These are phyloP conservation scores for Micropoecilia bifurca DNA, from an alignment of 2,797 vertebrate genomes.

Conservation along the genomic window DNA sequence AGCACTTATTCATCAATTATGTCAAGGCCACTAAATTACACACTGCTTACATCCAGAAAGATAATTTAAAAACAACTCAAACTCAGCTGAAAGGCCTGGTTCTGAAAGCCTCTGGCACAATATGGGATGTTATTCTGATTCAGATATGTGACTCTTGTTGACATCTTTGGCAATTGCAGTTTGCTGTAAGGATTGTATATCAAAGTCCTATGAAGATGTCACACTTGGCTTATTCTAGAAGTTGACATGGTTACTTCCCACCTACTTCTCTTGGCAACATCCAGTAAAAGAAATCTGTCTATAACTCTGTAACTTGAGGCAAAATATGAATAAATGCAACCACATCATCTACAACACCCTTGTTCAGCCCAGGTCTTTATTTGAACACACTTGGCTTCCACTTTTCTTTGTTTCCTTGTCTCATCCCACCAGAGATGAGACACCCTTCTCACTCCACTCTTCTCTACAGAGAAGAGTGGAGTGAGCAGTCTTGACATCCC, in stretches of 20 bases:
- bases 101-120: neutral
- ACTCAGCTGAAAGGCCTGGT: neutral
- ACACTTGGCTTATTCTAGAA: neutral
- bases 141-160: constrained; percentile 12
- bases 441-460: too few species aligned
- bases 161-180: constrained; percentile 17
- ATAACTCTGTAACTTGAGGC: neutral
- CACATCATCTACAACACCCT: constrained; percentile 21
- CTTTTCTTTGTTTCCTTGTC: constrained; percentile 13
- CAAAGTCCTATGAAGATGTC: constrained; percentile 8
- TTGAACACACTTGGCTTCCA: neutral
- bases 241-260: neutral
- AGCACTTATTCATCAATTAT: neutral
- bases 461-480: constrained; percentile 34
- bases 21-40: neutral
- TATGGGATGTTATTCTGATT: neutral
- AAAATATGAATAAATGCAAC: constrained; percentile 12
- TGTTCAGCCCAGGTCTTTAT: constrained; percentile 31
- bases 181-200: constrained; percentile 27
- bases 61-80: neutral
- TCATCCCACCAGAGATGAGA: constrained; percentile 27
- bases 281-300: neutral
- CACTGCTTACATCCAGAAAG: neutral
- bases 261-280: neutral
- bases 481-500: constrained; percentile 55